phyloP scores from a whole-genome alignment of 2,113 vertebrate species.

The Oxyruncus cristatus region DNA sequence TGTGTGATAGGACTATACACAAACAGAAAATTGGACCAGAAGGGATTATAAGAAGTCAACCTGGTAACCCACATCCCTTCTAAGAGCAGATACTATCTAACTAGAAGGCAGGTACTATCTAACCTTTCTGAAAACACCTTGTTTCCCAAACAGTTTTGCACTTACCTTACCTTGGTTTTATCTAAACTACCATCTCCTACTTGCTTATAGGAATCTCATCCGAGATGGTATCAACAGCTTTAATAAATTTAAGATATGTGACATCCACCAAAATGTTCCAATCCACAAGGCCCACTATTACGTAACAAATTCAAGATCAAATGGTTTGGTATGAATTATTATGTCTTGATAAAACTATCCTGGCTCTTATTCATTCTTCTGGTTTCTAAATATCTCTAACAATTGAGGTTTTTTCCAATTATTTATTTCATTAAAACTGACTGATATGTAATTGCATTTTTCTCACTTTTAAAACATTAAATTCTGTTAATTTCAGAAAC shows the following conservation, averaged over 20 bases:
- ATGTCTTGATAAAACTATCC: background rate
- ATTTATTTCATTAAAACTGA: background rate
- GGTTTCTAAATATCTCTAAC: background rate
- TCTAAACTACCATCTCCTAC: background rate
- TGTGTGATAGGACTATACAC: background rate
- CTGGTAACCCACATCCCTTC: background rate
- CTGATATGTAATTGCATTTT: background rate
- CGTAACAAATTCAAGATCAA: background rate
- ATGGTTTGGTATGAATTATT: background rate
- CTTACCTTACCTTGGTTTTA: background rate
- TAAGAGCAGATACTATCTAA: background rate
- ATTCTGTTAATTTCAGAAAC: background rate
- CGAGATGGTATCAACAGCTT: background rate
- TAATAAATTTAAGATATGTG: background rate
- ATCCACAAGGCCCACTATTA: background rate
- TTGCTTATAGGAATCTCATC: background rate
- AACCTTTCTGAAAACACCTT: slow-evolving; percentile 33
- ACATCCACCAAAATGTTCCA: background rate
- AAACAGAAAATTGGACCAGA: background rate
- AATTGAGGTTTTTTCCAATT: background rate
- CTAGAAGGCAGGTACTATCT: slow-evolving; percentile 24
- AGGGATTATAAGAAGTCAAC: background rate
- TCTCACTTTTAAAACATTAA: background rate
- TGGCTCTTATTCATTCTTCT: background rate
- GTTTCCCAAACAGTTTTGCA: background rate